Percentiles rank a stretch among this genome's conserved stretches.
phyloP scores from a whole-genome alignment of 2,888 invertebrate species.

The Argyra leucocephala region DNA sequence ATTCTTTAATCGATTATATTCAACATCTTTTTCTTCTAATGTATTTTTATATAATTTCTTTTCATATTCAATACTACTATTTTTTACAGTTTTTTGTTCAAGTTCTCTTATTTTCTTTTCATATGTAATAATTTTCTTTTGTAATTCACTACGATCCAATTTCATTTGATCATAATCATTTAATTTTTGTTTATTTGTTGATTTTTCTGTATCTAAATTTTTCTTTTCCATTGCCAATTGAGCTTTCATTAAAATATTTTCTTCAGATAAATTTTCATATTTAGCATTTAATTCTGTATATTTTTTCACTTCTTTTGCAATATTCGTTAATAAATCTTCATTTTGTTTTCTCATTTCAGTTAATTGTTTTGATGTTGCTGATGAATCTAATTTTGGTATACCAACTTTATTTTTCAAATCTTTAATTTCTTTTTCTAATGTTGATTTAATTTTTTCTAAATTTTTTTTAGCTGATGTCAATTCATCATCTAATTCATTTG shows the following conservation, averaged over 20 bases:
- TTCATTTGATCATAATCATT: slow-evolving; percentile 34
- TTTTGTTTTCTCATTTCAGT: slow-evolving; percentile 46
- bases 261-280: slow-evolving; percentile 75
- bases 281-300: slow-evolving; percentile 71
- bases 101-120: slow-evolving; percentile 36
- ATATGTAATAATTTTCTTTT: slow-evolving; percentile 33
- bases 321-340: slow-evolving; percentile 57
- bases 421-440: slow-evolving; percentile 66
- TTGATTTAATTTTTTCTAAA: slow-evolving; percentile 55
- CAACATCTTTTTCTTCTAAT: slow-evolving; percentile 64
- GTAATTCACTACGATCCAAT: slow-evolving; percentile 37
- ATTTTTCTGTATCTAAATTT: slow-evolving; percentile 51
- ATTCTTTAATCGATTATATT: slow-evolving; percentile 58
- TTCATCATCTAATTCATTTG: slow-evolving; percentile 53
- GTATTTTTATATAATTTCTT: slow-evolving; percentile 58
- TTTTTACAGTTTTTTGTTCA: slow-evolving; percentile 34
- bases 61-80: slow-evolving; percentile 49
- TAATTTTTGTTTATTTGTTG: slow-evolving; percentile 32
- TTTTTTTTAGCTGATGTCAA: slow-evolving; percentile 52
- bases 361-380: slow-evolving; percentile 59
- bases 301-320: slow-evolving; percentile 60
- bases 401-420: slow-evolving; percentile 58
- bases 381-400: slow-evolving; percentile 46
- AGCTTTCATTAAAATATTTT: slow-evolving; percentile 73
- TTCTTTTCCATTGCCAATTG: slow-evolving; percentile 74